phyloP scores from a whole-genome alignment of 2,113 vertebrate genomes.

The Macrotis lagotis region DNA sequence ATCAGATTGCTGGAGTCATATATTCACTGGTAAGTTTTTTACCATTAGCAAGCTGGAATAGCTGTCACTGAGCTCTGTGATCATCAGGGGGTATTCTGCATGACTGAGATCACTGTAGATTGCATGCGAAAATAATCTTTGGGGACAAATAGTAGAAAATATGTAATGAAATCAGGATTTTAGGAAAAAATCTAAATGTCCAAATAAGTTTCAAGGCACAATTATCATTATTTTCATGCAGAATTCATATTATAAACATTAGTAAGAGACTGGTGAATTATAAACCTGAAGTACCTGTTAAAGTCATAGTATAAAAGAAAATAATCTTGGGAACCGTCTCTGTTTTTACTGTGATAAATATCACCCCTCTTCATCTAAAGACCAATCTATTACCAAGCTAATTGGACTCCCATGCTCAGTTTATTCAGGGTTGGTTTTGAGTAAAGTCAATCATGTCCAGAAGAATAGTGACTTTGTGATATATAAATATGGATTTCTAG shows the following conservation, averaged over 20 bases:
- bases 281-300: constrained; percentile 56
- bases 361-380: constrained; percentile 71
- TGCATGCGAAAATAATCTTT: constrained; percentile 67
- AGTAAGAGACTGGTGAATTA: constrained; percentile 43
- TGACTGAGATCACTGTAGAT: constrained; percentile 60
- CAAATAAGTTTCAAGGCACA: constrained; percentile 54
- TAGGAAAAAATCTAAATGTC: constrained; percentile 55
- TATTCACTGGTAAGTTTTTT: constrained; percentile 56
- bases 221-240: constrained; percentile 63
- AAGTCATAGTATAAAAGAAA: constrained; percentile 20
- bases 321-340: constrained; percentile 58
- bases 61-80: constrained; percentile 67
- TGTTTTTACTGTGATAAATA: constrained; percentile 63
- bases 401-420: constrained; percentile 69
- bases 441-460: constrained; percentile 67
- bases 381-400: constrained; percentile 65
- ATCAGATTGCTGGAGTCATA: constrained; percentile 68
- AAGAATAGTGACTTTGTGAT: constrained; percentile 70
- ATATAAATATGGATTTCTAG: constrained; percentile 8
- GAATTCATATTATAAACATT: constrained; percentile 47
- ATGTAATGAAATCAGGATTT: constrained; percentile 52
- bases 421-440: constrained; percentile 67
- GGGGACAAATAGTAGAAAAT: constrained; percentile 71
- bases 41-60: constrained; percentile 74
- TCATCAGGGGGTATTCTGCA: constrained; percentile 75